Evolutionary conservation across 2,113 vertebrate genomes (phyloP), one percentile per base, ranked within the genome.

Genomic region (Melanotaenia duboulayi): DNA sequence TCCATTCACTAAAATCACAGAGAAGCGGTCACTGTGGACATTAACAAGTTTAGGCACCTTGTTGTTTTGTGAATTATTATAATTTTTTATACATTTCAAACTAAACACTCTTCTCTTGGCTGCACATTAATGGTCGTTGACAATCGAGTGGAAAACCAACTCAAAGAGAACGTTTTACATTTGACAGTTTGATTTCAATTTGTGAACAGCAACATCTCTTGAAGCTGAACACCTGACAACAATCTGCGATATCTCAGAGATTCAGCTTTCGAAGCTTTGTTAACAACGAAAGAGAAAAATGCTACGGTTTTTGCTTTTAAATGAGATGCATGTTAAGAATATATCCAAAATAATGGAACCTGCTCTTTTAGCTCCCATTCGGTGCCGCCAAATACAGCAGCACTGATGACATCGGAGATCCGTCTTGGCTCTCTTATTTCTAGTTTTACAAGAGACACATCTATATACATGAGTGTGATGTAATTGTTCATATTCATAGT

Each of bases 1-100:
- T 76, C 83, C 71, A 80, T 81, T 84, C 79, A 86, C 77, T 66
- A 76, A 80, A 78, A 82, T 84, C 73, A 89, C 87, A 93, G 86
- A 85, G 77, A 87, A 81, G 74, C 81, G 83, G 78, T 89, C 85
- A 46, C 78, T 57, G 80, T 78, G 80, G 80, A 89, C 79, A 72
- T 82, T 59, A 63, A 82, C 65, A 73, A 62, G 80, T 84, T 87
- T 86, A 90, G 88, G 89, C 88, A 89, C 89, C 72, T 78, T 67
- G 70, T 87, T 83, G 70, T 86, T 69, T 84, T 35, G 62, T 67
- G 71, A 74, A 8, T 35, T 71, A 71, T 61, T 61, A 71, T 67
- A 82, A 56, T 59, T 65, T 65, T 70, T 74, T 56, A 54, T 74
- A 70, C 62, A 83, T 64, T 60, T 65, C 52, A 84, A 55, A 84